These are phyloP conservation scores for Nysson spinosus DNA, from an alignment of 2,888 invertebrate species.

Conservation along the genomic window DNA sequence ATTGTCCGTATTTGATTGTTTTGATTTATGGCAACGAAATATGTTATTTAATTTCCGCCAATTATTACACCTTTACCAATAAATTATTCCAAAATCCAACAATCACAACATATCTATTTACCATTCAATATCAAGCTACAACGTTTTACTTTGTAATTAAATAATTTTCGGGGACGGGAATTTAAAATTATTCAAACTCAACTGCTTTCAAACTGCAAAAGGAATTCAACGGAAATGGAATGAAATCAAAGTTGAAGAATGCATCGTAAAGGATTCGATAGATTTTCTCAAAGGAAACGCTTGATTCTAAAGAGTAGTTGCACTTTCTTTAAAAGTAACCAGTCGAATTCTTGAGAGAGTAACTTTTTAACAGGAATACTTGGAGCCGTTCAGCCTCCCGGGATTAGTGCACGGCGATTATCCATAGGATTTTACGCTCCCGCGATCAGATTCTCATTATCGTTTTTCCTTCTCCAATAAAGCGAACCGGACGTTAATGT, in stretches of 20 bases:
- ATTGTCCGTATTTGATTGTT: no score
- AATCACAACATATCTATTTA: no score
- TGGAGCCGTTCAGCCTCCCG: neutral
- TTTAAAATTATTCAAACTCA: no score
- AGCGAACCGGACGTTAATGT: neutral
- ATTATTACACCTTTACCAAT: no score
- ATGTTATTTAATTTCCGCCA: no score
- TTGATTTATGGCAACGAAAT: no score
- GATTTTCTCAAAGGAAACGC: neutral
- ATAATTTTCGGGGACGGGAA: no score
- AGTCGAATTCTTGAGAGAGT: neutral
- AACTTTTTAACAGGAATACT: neutral
- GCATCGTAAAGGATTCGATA: neutral
- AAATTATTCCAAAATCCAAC: no score
- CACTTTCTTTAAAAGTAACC: neutral
- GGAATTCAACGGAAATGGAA: no score
- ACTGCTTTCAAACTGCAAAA: no score
- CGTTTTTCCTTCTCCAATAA: neutral
- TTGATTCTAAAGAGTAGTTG: neutral
- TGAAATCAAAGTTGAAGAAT: neutral
- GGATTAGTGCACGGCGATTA: slow-evolving; percentile 5
- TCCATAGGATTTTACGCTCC: slow-evolving; percentile 9
- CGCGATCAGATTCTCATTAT: slow-evolving; percentile 7
- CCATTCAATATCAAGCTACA: no score
- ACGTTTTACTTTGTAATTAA: no score